Conservation (phyloP, 2,797 vertebrate genomes). For the Gymnopithys bicolor region DNA sequence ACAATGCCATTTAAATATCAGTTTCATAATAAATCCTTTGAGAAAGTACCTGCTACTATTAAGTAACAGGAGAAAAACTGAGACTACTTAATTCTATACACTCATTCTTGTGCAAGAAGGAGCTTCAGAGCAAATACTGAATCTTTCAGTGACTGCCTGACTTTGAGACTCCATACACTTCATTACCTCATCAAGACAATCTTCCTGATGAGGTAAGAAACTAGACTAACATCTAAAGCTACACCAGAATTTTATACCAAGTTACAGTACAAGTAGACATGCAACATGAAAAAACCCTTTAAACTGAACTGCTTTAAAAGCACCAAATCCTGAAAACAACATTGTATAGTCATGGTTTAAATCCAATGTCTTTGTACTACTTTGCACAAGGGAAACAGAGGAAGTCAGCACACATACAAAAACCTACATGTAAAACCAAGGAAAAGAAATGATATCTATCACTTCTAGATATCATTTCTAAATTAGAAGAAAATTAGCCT, state of each 20-base stretch:
- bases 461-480: no score
- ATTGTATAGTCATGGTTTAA: background rate
- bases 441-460: background rate
- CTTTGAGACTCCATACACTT: background rate
- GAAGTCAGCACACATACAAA: background rate
- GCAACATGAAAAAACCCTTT: conserved; percentile 9
- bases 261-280: conserved; percentile 44
- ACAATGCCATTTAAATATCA: background rate
- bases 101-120: background rate
- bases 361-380: background rate
- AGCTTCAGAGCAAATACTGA: background rate
- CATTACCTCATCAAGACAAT: background rate
- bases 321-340: background rate
- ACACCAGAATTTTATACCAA: conserved; percentile 13
- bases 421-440: background rate
- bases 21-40: background rate
- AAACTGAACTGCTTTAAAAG: conserved; percentile 34
- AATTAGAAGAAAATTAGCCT: background rate
- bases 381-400: background rate
- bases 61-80: background rate
- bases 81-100: background rate
- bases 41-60: background rate
- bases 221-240: conserved; percentile 50
- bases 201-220: background rate
- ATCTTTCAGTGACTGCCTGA: background rate